Conservation (phyloP, 2,113 vertebrate genomes). For the Polypterus senegalus region DNA sequence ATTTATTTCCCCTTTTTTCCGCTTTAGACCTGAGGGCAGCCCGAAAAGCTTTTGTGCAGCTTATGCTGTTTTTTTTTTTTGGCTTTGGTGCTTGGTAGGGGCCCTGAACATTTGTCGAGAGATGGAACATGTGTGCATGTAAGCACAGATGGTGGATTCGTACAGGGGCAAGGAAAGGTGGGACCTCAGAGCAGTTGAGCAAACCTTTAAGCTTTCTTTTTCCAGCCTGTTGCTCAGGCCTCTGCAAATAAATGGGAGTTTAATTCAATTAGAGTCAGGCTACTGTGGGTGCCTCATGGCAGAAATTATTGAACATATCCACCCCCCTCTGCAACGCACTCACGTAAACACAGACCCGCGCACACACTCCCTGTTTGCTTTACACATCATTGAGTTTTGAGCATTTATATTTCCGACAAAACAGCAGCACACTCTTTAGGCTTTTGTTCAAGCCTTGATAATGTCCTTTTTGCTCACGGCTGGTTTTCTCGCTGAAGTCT, state of each 20-base stretch:
- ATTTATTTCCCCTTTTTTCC: constrained; percentile 43
- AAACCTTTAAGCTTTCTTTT: constrained; percentile 57
- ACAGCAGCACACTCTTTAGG: constrained; percentile 71
- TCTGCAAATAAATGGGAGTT: constrained; percentile 93
- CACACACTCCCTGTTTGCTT: constrained; percentile 68
- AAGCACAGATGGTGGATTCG: constrained; percentile 94
- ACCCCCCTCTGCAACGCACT: constrained; percentile 29
- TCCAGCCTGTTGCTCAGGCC: constrained; percentile 74
- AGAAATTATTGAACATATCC: constrained; percentile 81
- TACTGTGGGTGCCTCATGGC: constrained; percentile 75
- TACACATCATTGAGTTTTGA: constrained; percentile 89
- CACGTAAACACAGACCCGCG: constrained; percentile 17
- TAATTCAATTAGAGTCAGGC: constrained; percentile 97
- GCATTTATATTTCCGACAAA: constrained; percentile 78
- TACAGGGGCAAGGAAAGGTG: constrained; percentile 84
- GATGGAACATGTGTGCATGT: constrained; percentile 83
- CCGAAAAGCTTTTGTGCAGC: constrained; percentile 85
- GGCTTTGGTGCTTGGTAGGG: constrained; percentile 72
- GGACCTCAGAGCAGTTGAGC: constrained; percentile 78
- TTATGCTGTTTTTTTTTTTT: constrained; percentile 78
- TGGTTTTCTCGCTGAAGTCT: constrained; percentile 67
- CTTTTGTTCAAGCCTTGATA: constrained; percentile 85
- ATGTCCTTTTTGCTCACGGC: constrained; percentile 79
- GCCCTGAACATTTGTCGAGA: constrained; percentile 80
- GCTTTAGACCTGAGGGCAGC: constrained; percentile 49